Base-by-base conservation (phyloP, 2,797 vertebrate species). In the Sebastes melanostomus region DNA sequence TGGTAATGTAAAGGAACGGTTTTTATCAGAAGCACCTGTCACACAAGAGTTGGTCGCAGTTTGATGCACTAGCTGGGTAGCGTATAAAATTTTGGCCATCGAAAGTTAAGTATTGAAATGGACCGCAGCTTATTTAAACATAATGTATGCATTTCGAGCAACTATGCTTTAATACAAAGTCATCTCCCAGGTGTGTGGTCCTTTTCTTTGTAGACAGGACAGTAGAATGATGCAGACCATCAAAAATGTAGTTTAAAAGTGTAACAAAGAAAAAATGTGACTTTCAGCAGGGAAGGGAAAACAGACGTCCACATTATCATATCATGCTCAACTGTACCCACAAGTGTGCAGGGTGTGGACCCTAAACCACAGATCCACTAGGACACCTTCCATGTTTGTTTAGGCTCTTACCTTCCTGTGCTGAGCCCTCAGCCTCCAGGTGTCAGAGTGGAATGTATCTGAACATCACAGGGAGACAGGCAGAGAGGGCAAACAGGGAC, bases 361-460 rank as follows among this genome's bases (percentile, higher is more conserved):
- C 46, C 62, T 2, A 60, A 77, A 66, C 32, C 86, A 4, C 75
- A 54, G 83, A 77, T 63, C 75, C 71, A 29, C 54, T 11, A 9
- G 83, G 75, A 86, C 86, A 76, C 42, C 78, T 55, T 73, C 72
- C 46, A n/a, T 89, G 86, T 89, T 89, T 88, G 75, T 83, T 83
- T 76, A 85, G 78, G 74, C 71, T 81, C 77, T 52, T 42, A 11
- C 52, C 86, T 92, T 91, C 91, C 91, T 89, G 83, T 67, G 69
- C 81, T 89, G 89, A 92, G 87, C 89, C 83, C 66, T 84, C 77
- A 75, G 87, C 89, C 88, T 92, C 90, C 90, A 92, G 89, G 87
- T 92, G 92, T 93, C 93, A 92, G 32, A 73, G 65, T 93, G 73
- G 91, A 93, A 94, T 94, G 91, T 16, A 79, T 18, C 29, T 54